Base-by-base conservation (phyloP, 2,113 vertebrate genomes). In the Alouatta palliata region DNA sequence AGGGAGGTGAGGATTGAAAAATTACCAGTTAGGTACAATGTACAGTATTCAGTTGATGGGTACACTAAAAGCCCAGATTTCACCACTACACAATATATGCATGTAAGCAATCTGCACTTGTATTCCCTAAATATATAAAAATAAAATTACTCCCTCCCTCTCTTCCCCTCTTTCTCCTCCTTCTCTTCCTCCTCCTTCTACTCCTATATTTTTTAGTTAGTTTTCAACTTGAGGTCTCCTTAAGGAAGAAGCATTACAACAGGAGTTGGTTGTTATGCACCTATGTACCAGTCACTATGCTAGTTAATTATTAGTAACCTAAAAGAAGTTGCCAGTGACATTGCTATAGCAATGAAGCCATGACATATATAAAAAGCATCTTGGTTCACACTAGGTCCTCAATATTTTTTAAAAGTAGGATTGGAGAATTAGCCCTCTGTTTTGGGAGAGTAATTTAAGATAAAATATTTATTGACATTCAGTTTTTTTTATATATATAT, bases 381-480 rank as follows among this genome's bases (percentile, higher is more conserved):
- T 61, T 95, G 64, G 61, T 91, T 95, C 30, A 71, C 21, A 40
- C 25, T 84, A 94, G 64, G 49, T 43, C 79, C 49, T 89, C 43
- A 66, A 32, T 85, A 47, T 92, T 17, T 68, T 87, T 94, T 37
- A 5, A 23, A 70, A 89, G 25, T 61, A 92, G 58, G 30, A 85
- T 91, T 84, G 25, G 43, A 90, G 92, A 81, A 85, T 95, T 81
- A 89, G 3, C 35, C 76, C 20, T 85, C 21, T 94, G n/a, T 90
- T 94, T 37, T 47, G 40, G 32, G 66, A 90, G 86, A 77, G n/a
- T 83, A 90, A 86, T 94, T 90, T 70, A 90, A 96, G 80, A 76
- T 86, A 35, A 66, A 95, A 61, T 92, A 82, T 90, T 93, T 19
- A 45, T 27, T 45, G 61, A 49, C 3, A 35, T 85, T 93, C 91